These are phyloP conservation scores for Sinocyclocheilus grahami DNA, from an alignment of 2,113 vertebrate genomes.

Conservation along the genomic window DNA sequence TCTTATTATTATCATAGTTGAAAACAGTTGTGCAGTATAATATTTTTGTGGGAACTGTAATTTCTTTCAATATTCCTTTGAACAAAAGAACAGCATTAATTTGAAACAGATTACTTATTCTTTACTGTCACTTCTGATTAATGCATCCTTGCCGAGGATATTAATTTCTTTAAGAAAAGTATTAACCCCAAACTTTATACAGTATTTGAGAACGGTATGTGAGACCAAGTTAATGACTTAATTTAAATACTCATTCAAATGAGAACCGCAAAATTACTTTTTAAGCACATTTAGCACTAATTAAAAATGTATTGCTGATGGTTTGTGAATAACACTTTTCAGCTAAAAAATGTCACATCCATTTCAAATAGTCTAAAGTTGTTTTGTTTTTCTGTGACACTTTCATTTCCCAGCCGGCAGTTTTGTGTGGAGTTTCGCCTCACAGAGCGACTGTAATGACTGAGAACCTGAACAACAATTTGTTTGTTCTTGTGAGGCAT, in stretches of 20 bases:
- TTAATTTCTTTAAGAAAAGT: not conserved
- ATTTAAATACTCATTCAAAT: not conserved
- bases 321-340: not conserved
- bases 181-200: too few species aligned
- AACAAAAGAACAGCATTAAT: too few species aligned
- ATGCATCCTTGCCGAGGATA: too few species aligned
- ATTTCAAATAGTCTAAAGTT: not conserved
- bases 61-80: too few species aligned
- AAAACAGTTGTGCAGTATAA: too few species aligned
- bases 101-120: too few species aligned
- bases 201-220: too few species aligned
- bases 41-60: too few species aligned
- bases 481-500: conserved; percentile 42
- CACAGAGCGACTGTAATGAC: conserved; percentile 39
- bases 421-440: not conserved
- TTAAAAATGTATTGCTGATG: not conserved
- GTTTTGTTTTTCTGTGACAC: not conserved
- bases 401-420: conserved; percentile 7
- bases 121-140: too few species aligned
- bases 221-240: not conserved
- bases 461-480: conserved; percentile 29
- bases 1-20: too few species aligned
- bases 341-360: not conserved
- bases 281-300: not conserved
- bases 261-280: not conserved